phyloP scores from a whole-genome alignment of 2,797 vertebrate species.

The Lerista edwardsae region DNA sequence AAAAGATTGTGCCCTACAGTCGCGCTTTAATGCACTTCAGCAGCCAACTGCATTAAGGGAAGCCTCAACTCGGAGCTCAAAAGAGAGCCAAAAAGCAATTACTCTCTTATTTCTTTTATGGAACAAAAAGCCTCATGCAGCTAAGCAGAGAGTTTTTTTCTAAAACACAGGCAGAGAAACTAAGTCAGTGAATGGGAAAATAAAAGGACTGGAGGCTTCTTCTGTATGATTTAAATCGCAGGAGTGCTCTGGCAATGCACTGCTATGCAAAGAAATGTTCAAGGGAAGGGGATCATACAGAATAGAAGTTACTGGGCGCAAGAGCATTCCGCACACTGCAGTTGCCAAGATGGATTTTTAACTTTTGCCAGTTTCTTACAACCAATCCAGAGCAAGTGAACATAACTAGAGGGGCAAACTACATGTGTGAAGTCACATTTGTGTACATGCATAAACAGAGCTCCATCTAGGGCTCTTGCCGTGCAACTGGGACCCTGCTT shows the following conservation, averaged over 20 bases:
- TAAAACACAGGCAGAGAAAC: constrained; percentile 9
- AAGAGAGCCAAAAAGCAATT: constrained; percentile 55
- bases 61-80: background rate
- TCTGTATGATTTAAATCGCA: background rate
- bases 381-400: too few relatives aligned
- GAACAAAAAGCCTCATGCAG: constrained; percentile 16
- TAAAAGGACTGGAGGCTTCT: constrained; percentile 15
- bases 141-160: constrained; percentile 6
- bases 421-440: too few relatives aligned
- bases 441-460: too few relatives aligned
- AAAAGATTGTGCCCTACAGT: background rate
- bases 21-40: constrained; percentile 43
- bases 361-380: too few relatives aligned
- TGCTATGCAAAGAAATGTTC: background rate
- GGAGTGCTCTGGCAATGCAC: background rate
- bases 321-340: too few relatives aligned
- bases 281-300: background rate
- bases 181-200: constrained; percentile 32
- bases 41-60: constrained; percentile 31
- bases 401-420: too few relatives aligned
- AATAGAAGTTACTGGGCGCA: background rate
- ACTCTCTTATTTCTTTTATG: constrained; percentile 52
- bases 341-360: too few relatives aligned
- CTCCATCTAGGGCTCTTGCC: too few relatives aligned
- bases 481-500: too few relatives aligned